Evolutionary conservation across 2,888 invertebrate species (phyloP).

Genomic region (Scaptomyza reducta): DNA sequence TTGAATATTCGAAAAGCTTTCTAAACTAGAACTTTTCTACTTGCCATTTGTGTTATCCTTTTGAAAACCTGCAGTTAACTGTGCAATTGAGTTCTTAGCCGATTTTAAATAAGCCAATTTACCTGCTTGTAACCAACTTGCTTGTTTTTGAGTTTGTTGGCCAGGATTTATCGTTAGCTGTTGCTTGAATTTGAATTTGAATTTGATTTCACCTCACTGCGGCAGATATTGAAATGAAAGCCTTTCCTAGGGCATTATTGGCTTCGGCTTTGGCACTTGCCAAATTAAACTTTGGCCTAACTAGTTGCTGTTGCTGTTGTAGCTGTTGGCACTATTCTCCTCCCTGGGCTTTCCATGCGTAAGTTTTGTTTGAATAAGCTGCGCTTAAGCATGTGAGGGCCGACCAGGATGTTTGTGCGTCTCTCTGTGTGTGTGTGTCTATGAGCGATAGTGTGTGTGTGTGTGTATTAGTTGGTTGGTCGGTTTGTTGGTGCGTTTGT

Average conservation of each 20-base stretch:
- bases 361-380: constrained; percentile 72
- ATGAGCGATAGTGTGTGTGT: constrained; percentile 17
- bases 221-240: constrained; percentile 41
- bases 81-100: too few relatives aligned
- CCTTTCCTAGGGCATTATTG: constrained; percentile 51
- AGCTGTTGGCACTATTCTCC: constrained; percentile 38
- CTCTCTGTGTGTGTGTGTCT: constrained; percentile 10
- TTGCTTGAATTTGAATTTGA: constrained; percentile 3
- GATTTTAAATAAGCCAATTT: constrained; percentile 7
- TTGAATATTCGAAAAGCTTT: not conserved
- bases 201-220: constrained; percentile 32
- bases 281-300: constrained; percentile 27
- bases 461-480: constrained; percentile 30
- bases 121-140: not conserved
- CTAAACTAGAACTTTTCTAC: too few relatives aligned
- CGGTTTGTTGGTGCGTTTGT: constrained; percentile 63
- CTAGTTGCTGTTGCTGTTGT: constrained; percentile 24
- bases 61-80: not conserved
- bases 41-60: not conserved
- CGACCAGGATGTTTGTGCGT: constrained; percentile 4
- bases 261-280: constrained; percentile 46
- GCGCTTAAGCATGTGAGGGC: constrained; percentile 60
- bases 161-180: not conserved
- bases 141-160: not conserved
- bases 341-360: constrained; percentile 66